Conservation (phyloP, 2,888 invertebrate genomes). For the Rhorus exstirpatorius region DNA sequence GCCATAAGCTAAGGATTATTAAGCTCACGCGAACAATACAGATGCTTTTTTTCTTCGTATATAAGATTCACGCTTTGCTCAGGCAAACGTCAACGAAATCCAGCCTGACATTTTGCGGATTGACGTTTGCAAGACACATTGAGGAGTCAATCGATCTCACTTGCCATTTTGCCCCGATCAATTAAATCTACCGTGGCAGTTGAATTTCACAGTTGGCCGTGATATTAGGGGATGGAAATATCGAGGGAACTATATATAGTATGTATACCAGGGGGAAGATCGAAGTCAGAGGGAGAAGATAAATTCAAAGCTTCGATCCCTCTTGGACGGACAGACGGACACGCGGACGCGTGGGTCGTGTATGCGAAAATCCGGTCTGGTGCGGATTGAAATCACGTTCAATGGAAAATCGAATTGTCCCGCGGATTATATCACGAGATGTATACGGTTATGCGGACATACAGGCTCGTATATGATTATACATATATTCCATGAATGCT, state of each 20-base stretch:
- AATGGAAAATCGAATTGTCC: constrained; percentile 63
- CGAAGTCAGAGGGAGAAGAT: no score
- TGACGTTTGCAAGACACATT: not conserved
- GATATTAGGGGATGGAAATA: not conserved
- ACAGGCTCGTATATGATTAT: not conserved
- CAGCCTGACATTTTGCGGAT: not conserved
- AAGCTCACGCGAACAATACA: constrained; percentile 10
- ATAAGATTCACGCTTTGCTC: not conserved
- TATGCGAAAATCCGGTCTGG: constrained; percentile 24
- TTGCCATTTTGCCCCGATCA: not conserved
- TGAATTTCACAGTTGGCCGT: not conserved
- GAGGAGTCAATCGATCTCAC: not conserved
- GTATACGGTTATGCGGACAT: not conserved
- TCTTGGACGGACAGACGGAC: constrained; percentile 17
- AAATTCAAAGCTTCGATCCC: constrained; percentile 4
- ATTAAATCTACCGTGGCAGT: not conserved
- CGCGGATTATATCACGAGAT: constrained; percentile 41
- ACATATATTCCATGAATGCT: no score
- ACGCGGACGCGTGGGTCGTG: not conserved
- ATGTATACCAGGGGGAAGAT: no score
- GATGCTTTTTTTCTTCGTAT: constrained; percentile 1
- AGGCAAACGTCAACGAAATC: not conserved
- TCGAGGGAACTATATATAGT: no score
- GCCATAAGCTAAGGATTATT: constrained; percentile 47
- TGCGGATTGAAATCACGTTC: constrained; percentile 55